Conservation (phyloP, 2,113 vertebrate genomes). For the Mesembrinibis cayennensis region DNA sequence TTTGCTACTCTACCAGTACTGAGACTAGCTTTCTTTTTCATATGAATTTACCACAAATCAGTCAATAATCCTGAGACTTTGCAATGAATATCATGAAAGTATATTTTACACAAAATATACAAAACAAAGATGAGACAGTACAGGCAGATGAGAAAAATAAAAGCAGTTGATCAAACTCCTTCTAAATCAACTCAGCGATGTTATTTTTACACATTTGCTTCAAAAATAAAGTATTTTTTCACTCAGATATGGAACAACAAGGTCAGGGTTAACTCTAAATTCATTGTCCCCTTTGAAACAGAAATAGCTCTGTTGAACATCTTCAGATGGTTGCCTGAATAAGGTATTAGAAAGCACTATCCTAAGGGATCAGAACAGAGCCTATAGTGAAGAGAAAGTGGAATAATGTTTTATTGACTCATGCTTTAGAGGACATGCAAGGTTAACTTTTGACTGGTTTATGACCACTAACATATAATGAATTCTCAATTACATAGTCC, state of each 20-base stretch:
- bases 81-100: neutral
- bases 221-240: neutral
- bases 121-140: neutral
- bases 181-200: neutral
- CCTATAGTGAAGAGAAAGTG: neutral
- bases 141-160: neutral
- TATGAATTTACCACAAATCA: neutral
- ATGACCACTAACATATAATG: neutral
- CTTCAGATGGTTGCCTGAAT: neutral
- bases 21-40: neutral
- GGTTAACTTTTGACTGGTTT: neutral
- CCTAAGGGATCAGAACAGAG: neutral
- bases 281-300: neutral
- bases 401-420: neutral
- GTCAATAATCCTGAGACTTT: neutral
- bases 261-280: neutral
- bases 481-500: neutral
- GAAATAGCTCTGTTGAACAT: neutral
- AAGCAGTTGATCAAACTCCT: neutral
- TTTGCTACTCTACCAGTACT: neutral
- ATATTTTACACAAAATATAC: neutral
- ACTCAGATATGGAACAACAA: neutral
- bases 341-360: neutral
- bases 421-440: neutral
- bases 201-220: neutral